Percentiles rank a stretch among this genome's conserved stretches.
Conservation (phyloP, 1,140 invertebrate species). For the Ceratitis capitata region DNA sequence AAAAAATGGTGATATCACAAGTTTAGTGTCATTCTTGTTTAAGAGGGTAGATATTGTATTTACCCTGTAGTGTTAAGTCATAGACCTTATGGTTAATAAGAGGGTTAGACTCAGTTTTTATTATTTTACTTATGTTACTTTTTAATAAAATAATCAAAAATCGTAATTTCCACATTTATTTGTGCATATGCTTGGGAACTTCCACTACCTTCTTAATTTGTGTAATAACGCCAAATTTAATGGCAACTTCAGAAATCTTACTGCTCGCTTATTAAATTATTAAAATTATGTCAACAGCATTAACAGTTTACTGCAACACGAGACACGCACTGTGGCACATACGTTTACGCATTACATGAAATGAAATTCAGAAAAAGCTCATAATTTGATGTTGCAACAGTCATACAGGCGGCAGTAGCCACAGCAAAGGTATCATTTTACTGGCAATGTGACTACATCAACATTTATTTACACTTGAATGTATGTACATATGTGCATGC, state of each 20-base stretch:
- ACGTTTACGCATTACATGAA: background rate
- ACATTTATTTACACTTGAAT: background rate
- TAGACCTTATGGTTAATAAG: too few relatives aligned
- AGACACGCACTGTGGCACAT: background rate
- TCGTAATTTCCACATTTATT: too few relatives aligned
- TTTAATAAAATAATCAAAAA: too few relatives aligned
- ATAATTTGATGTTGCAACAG: slow-evolving; percentile 9
- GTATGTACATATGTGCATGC: background rate
- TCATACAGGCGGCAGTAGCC: background rate
- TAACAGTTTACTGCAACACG: background rate
- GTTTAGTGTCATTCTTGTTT: too few relatives aligned
- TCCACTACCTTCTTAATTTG: background rate
- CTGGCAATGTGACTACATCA: background rate
- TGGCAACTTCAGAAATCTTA: background rate
- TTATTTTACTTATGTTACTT: too few relatives aligned
- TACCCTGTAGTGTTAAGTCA: too few relatives aligned
- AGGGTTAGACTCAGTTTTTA: too few relatives aligned
- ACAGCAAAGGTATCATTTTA: slow-evolving; percentile 20
- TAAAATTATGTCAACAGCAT: slow-evolving; percentile 7
- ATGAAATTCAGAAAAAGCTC: background rate
- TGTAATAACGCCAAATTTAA: background rate
- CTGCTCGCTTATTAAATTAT: slow-evolving; percentile 13
- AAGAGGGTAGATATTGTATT: too few relatives aligned
- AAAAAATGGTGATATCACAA: too few relatives aligned
- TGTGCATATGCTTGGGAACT: background rate